Conservation (phyloP, 2,113 vertebrate genomes). For the Hystrix brachyura region DNA sequence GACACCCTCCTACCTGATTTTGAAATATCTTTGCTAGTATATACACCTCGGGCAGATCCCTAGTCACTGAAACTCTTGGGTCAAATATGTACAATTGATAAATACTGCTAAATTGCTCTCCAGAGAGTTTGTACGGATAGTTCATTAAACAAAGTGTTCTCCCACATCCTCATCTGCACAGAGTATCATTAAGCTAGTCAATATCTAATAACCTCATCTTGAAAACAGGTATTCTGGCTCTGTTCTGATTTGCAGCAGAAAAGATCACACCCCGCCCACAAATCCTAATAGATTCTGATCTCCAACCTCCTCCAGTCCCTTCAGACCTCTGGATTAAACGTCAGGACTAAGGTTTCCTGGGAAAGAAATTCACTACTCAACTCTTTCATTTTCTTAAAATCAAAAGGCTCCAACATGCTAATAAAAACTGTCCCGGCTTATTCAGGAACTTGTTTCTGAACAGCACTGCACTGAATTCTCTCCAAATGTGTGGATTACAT, state of each 20-base stretch:
- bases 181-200: background rate
- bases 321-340: background rate
- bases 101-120: background rate
- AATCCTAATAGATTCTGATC: background rate
- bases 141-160: background rate
- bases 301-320: background rate
- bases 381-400: background rate
- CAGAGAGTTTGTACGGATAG: background rate
- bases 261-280: background rate
- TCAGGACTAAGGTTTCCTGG: background rate
- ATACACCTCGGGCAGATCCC: background rate
- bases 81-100: background rate
- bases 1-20: background rate
- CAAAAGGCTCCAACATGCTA: background rate
- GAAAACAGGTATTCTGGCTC: background rate
- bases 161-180: background rate
- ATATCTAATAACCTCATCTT: background rate
- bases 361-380: background rate
- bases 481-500: constrained; percentile 62
- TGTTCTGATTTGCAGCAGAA: background rate
- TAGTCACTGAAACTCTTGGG: background rate
- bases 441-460: constrained; percentile 1
- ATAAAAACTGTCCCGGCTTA: background rate
- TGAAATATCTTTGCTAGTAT: background rate
- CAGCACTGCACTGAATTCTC: background rate